Evolutionary conservation across 2,888 invertebrate genomes (phyloP).

Genomic region (Volucella inflata): DNA sequence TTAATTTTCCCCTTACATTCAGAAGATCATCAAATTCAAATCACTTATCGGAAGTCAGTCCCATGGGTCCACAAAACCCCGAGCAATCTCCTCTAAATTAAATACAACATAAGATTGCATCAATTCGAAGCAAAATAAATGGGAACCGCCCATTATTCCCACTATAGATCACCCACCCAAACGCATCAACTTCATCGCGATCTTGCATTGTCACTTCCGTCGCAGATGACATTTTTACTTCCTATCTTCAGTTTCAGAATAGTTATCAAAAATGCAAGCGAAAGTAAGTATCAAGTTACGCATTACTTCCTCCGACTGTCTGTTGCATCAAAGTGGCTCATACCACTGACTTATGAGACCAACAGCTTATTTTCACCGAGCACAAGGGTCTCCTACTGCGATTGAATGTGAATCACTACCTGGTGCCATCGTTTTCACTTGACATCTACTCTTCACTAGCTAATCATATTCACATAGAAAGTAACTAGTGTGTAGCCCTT

Average conservation of each 20-base stretch:
- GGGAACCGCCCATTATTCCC: background rate
- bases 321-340: constrained; percentile 17
- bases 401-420: constrained; percentile 1
- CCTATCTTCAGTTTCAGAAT: background rate
- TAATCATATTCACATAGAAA: constrained; percentile 42
- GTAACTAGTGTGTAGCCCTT: constrained; percentile 3
- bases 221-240: too few relatives aligned
- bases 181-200: constrained; percentile 12
- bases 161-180: background rate
- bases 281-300: constrained; percentile 1
- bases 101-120: too few relatives aligned
- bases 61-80: too few relatives aligned
- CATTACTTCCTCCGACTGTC: constrained; percentile 4
- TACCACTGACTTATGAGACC: background rate
- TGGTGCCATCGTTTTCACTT: background rate
- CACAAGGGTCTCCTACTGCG: background rate
- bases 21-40: too few relatives aligned
- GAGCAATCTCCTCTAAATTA: too few relatives aligned
- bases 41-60: too few relatives aligned
- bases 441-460: constrained; percentile 10
- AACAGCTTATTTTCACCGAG: constrained; percentile 7
- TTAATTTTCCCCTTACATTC: too few relatives aligned
- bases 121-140: too few relatives aligned
- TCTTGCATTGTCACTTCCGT: constrained; percentile 26
- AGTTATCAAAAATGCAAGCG: background rate